Evolutionary conservation across 1,140 invertebrate genomes (phyloP).

Genomic region (Drepana arcuata): DNA sequence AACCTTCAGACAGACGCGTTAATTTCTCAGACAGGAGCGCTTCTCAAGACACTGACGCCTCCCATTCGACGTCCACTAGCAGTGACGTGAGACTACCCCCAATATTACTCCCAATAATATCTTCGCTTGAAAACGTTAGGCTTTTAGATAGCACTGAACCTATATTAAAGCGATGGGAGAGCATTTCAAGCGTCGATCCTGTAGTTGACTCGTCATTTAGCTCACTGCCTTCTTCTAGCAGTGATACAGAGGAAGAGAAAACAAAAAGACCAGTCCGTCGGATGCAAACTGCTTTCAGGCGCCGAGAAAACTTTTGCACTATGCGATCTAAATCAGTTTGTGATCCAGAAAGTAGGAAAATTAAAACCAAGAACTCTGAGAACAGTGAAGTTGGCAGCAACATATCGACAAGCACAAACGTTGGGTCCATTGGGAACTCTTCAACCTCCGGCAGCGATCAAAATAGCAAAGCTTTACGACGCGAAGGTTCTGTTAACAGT

Average conservation of each 20-base stretch:
- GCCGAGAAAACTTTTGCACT: conserved; percentile 52
- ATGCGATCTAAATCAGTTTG: conserved; percentile 66
- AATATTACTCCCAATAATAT: conserved; percentile 78
- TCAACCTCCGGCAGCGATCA: conserved; percentile 65
- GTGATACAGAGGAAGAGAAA: conserved; percentile 71
- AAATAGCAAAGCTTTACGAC: conserved; percentile 39
- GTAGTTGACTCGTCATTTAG: conserved; percentile 78
- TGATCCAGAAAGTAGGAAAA: conserved; percentile 54
- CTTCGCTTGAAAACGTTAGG: conserved; percentile 65
- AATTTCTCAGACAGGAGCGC: conserved; percentile 69
- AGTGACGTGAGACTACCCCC: conserved; percentile 77
- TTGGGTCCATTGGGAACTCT: conserved; percentile 55
- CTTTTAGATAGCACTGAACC: conserved; percentile 39
- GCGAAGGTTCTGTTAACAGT: conserved; percentile 48
- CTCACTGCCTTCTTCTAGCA: conserved; percentile 67
- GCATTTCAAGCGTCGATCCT: conserved; percentile 76
- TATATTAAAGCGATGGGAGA: conserved; percentile 67
- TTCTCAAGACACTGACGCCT: conserved; percentile 74
- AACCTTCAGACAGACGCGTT: conserved; percentile 53
- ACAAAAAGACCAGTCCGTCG: conserved; percentile 47
- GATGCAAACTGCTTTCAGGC: conserved; percentile 46
- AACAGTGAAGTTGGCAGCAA: conserved; percentile 65
- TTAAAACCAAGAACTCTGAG: conserved; percentile 45
- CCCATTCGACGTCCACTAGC: conserved; percentile 67
- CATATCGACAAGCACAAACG: conserved; percentile 53